Conservation (phyloP, 2,797 vertebrate genomes). For the Rhinogobio ventralis region DNA sequence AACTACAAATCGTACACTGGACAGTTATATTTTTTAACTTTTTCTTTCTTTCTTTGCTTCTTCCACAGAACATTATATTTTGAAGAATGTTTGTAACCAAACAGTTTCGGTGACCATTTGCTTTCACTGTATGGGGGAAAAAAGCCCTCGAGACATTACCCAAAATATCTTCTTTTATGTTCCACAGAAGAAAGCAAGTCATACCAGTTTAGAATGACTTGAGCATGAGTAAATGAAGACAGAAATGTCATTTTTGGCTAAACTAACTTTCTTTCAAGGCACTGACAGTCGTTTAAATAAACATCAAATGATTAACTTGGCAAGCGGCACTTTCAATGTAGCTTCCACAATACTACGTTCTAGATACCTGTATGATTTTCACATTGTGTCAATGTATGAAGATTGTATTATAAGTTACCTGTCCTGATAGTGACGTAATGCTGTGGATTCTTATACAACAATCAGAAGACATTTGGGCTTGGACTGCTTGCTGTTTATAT, state of each 20-base stretch:
- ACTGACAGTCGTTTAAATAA: background rate
- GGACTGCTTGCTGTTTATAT: constrained; percentile 26
- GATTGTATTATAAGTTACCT: background rate
- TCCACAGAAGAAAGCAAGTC: too few species aligned
- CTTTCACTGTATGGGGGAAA: background rate
- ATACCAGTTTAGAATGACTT: background rate
- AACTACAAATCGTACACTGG: background rate
- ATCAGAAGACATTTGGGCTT: background rate
- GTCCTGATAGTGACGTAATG: constrained; percentile 31
- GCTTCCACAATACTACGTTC: background rate
- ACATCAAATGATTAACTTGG: background rate
- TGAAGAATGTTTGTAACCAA: background rate
- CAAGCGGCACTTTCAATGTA: background rate
- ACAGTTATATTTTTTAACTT: background rate
- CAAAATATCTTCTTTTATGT: background rate
- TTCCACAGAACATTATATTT: background rate
- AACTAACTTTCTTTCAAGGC: background rate
- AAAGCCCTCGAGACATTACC: background rate
- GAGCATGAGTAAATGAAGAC: background rate
- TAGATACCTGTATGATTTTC: background rate
- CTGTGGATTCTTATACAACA: constrained; percentile 7
- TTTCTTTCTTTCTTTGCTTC: background rate
- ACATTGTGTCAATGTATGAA: background rate
- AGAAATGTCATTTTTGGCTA: background rate
- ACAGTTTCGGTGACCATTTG: background rate